Percentiles rank a stretch among this genome's conserved stretches.
phyloP scores from a whole-genome alignment of 2,797 vertebrate genomes.

The Thaleichthys pacificus region DNA sequence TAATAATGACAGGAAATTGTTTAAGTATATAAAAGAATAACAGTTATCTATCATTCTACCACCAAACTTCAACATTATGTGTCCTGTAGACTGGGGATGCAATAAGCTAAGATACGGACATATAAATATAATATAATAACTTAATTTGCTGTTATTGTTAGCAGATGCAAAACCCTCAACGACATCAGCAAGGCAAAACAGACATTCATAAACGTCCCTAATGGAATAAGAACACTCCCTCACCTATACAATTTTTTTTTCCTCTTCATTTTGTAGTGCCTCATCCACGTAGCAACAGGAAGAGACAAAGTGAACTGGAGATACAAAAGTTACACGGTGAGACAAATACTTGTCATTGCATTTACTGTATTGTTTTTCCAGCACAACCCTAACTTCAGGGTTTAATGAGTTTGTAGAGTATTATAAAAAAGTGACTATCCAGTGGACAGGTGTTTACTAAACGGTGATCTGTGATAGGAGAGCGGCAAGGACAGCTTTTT shows the following conservation, averaged over 20 bases:
- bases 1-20: neutral
- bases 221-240: constrained; percentile 46
- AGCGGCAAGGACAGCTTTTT: neutral
- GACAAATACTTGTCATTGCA: constrained; percentile 24
- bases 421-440: neutral
- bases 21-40: neutral
- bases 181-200: neutral
- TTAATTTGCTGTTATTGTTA: neutral
- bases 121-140: neutral
- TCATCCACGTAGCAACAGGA: constrained; percentile 43
- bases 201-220: neutral
- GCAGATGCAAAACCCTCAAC: too few relatives aligned
- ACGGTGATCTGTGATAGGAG: neutral
- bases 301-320: constrained; percentile 32
- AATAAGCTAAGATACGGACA: neutral
- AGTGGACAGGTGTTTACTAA: neutral
- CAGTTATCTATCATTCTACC: neutral
- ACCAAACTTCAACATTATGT: neutral
- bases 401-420: neutral
- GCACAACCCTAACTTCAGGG: neutral
- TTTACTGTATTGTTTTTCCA: neutral
- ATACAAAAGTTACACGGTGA: constrained; percentile 47
- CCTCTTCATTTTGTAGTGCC: constrained; percentile 29
- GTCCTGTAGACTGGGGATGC: neutral
- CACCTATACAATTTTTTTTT: constrained; percentile 25